Percentiles rank a stretch among this genome's conserved stretches.
These are phyloP conservation scores for Psephotus haematonotus DNA, from an alignment of 2,113 vertebrate genomes.

Conservation along the genomic window DNA sequence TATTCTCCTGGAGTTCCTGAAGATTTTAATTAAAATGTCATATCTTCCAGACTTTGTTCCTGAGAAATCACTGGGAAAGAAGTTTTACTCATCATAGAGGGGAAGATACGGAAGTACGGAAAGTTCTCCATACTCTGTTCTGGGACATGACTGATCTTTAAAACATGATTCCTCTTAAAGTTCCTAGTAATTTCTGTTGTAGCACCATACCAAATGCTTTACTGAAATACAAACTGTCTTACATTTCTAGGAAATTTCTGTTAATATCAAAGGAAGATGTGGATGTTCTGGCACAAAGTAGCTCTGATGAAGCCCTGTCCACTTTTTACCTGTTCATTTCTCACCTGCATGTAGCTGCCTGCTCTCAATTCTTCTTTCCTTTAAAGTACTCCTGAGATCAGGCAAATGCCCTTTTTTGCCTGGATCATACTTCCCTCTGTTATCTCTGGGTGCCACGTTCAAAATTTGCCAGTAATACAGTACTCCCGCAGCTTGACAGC, in stretches of 20 bases:
- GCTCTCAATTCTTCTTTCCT: conserved; percentile 18
- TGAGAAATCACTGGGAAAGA: not conserved
- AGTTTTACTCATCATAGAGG: not conserved
- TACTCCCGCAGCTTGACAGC: conserved; percentile 50
- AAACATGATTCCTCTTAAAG: not conserved
- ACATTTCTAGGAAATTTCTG: not conserved
- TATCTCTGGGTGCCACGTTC: conserved; percentile 17
- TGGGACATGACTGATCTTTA: not conserved
- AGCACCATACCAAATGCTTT: not conserved
- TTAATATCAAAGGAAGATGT: not conserved
- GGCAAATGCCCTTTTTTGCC: conserved; percentile 33
- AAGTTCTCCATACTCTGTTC: not conserved
- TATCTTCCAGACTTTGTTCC: not conserved
- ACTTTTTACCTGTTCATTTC: not conserved
- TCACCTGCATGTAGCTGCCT: not conserved
- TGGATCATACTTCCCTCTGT: not conserved
- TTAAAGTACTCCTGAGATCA: conserved; percentile 24
- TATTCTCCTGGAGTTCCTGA: not conserved
- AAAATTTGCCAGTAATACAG: conserved; percentile 39
- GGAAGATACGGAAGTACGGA: not conserved
- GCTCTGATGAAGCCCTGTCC: not conserved
- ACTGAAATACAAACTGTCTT: not conserved
- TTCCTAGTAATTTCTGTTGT: not conserved
- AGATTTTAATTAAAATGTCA: not conserved
- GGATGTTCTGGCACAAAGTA: not conserved